Evolutionary conservation across 2,888 invertebrate species (phyloP), one percentile per base, ranked within the genome.

Genomic region (Herminia tarsipennalis): DNA sequence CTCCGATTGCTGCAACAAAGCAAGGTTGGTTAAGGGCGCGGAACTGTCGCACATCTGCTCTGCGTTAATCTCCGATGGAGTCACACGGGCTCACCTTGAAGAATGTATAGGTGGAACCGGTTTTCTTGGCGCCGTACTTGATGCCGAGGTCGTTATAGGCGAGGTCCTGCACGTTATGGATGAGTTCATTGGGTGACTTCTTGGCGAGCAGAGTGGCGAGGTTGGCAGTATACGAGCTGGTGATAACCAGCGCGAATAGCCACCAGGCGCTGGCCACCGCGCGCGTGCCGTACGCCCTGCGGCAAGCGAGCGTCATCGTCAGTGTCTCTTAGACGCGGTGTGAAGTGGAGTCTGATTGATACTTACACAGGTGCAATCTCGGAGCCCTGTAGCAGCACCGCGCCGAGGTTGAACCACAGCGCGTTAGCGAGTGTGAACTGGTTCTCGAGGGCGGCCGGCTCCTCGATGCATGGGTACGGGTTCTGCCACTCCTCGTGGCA

Each of bases 401-500:
- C 95, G 13, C 96, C 96, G 49, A 97, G 93, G 53, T 96, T 95
- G 84, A 97, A 97, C 98, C 98, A 98, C 45, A 98, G 93, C 54
- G 96, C 95, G 88, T 98, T 97, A 64, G 94, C 93, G 32, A 97
- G 93, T 51, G 94, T 95, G 91, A 97, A 96, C 83, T 96, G 96
- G 90, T 97, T 98, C 83, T 97, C 95, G 34, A 97, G 92, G 54
- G 94, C 94, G 22, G 94, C 94, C 1, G 96, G 96, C 70, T 97
- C 96, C 63, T 96, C 95, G 57, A 96, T 93, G 81, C 96, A 97
- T 0, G 96, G 96, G 90, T 95, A 95, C 0, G 97, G 96, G 88
- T 97, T 97, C 74, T 95, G 95, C 97, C 97, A 97, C 89, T 98
- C 98, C 60, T 94, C 94, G 3, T 98, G 97, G 60, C 96, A 95